Conservation (phyloP, 2,888 invertebrate genomes). For the Scrobipalpa atriplicella region DNA sequence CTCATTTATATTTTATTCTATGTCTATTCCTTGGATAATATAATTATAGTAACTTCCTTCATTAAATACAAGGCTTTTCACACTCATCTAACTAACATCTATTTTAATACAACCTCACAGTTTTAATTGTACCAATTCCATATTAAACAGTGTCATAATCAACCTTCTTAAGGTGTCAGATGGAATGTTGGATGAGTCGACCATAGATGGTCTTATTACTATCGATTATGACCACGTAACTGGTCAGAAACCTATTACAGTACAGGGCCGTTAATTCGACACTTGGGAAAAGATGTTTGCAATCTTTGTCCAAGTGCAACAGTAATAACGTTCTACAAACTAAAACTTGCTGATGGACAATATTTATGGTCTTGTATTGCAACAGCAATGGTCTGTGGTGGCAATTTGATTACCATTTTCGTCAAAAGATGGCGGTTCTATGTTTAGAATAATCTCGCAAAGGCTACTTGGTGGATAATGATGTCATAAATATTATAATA, state of each 20-base stretch:
- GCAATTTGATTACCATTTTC: constrained; percentile 30
- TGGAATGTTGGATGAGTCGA: constrained; percentile 47
- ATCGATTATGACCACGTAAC: constrained; percentile 59
- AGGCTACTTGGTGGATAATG: constrained; percentile 11
- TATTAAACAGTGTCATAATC: constrained; percentile 34
- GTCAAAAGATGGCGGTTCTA: constrained; percentile 22
- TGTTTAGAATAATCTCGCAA: constrained; percentile 10
- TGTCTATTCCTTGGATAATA: neutral
- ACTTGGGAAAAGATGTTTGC: too few relatives aligned
- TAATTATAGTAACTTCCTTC: neutral
- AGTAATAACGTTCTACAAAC: too few relatives aligned
- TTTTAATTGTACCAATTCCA: constrained; percentile 10
- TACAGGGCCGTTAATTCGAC: too few relatives aligned
- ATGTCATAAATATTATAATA: constrained; percentile 19
- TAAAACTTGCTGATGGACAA: too few relatives aligned
- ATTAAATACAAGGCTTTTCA: neutral
- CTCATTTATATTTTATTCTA: too few relatives aligned
- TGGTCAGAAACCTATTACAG: constrained; percentile 40
- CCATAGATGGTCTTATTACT: constrained; percentile 53
- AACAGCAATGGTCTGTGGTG: neutral
- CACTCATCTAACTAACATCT: constrained; percentile 1
- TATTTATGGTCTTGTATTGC: too few relatives aligned
- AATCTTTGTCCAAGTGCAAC: too few relatives aligned
- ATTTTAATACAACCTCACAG: neutral
- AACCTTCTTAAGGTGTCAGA: constrained; percentile 40